Evolutionary conservation across 2,113 vertebrate species (phyloP), one percentile per base, ranked within the genome.

Genomic region (Rattus rattus): DNA sequence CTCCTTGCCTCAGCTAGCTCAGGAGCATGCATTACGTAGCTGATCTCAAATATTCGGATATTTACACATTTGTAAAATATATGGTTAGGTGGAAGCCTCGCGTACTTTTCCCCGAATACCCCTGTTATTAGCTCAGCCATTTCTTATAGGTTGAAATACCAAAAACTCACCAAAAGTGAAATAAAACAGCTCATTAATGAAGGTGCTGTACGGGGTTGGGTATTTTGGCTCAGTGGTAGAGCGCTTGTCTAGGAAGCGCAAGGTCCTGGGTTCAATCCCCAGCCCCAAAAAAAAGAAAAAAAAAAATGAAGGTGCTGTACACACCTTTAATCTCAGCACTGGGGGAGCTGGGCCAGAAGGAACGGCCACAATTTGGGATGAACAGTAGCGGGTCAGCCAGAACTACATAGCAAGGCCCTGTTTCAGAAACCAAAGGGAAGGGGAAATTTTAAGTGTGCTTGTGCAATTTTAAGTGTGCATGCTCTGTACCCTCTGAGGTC

Each of bases 121-220:
- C 86, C 22, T 24, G 33, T 43, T 43, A 43, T 43, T 43, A 43
- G 43, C 43, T 43, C 43, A 92, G 22, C 86, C 26, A 24, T 52
- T 70, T 87, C 76, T 75, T 67, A 2, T 86, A 94, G 76, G n/a
- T 61, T 94, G 72, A 89, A 93, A 93, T 10, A 2, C 59, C 10
- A 52, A 92, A 86, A 93, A 88, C 24, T 90, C 84, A 72, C 69
- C 70, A 19, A 79, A 79, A 49, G 26, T 30, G 75, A 7, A 33
- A 19, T 79, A 33, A 54, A 79, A 33, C 28, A 52, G 52, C 4
- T 79, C 24, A 70, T 90, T 92, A 86, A 54, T 54, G 52, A 54
- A 54, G 52, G 7, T 52, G n/a, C n/a, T n/a, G n/a, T n/a, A n/a
- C n/a, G n/a, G n/a, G n/a, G n/a, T n/a, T n/a, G n/a, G n/a, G n/a